Base-by-base conservation (phyloP, 1,140 invertebrate species). In the Cheumatopsyche charites region DNA sequence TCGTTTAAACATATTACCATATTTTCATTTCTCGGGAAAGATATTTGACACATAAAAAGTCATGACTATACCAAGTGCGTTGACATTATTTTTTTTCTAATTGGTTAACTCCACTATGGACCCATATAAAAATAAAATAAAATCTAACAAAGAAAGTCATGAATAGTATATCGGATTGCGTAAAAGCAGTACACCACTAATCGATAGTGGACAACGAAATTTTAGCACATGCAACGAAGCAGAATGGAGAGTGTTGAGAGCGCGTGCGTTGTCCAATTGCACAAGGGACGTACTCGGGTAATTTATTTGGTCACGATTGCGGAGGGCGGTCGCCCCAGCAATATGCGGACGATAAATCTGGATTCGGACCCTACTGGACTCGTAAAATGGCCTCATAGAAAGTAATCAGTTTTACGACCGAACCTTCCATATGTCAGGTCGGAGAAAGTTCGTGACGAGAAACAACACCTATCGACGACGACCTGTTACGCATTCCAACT, bases 391-490 rank as follows among this genome's bases (percentile, higher is more conserved):
- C 63, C 63, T 66, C 63, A 47, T 66, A 66, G 63, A 66, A 47
- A 66, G 63, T 66, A 66, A 66, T 66, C 63, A 66, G 63, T 66
- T 66, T 66, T 66, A 66, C 63, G 63, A 66, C n/a, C 23, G 42
- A 43, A 4, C 63, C 23, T 11, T 25, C 63, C 63, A 66, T 66
- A 66, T 66, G 63, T 47, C 42, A 13, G 42, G 21, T 42, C 1
- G 4, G 19, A 58, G 4, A 25, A 23, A 4, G 49, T 55, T 47
- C 17, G 15, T 58, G 55, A 58, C 55, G 23, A 9, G 12, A 19
- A 58, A 58, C 7, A 25, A 25, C 23, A 23, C 21, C 4, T 36
- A 36, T 9, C n/a, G 19, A 58, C 21, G 55, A 21, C 12, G 55
- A 23, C 55, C 55, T 58, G 23, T 25, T 58, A 58, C 19, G 47